Base-by-base conservation (phyloP, 2,888 invertebrate genomes). In the Caenorhabditis wallacei region DNA sequence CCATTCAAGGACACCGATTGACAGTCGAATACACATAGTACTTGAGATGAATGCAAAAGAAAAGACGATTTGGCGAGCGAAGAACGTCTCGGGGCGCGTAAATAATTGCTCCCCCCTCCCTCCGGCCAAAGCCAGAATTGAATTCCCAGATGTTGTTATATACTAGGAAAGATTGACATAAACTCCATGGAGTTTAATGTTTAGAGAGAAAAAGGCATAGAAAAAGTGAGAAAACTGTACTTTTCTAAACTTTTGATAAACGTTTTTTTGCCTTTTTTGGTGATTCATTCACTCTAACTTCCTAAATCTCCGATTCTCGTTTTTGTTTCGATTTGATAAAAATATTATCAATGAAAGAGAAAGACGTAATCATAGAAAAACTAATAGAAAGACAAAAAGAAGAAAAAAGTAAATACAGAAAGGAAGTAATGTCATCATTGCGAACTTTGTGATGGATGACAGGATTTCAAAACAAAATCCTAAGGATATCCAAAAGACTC, bases 21-120 rank as follows among this genome's bases (percentile, higher is more conserved):
- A n/a, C 72, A 64, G 51, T 7, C 56, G 30, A 56, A 46, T 22
- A 57, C 69, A 69, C 37, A 35, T 35, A 70, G 46, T 57, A 76
- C 76, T 76, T 76, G 76, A 76, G 76, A 76, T 76, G 76, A 76
- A 76, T 76, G 76, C 61, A 51, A 75, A 68, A 61, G 61, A 76
- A 76, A 76, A 63, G 69, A 56, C 69, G 63, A 78, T 78, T 78
- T 53, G 46, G 61, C 54, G n/a, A 22, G 35, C n/a, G 2, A 56
- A 68, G 68, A 69, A 51, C 26, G 66, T n/a, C 51, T 30, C 8
- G 30, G 37, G 57, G 8, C 69, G 69, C 78, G 78, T 78, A 69
- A 78, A 78, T 78, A 78, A 78, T 69, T 69, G 69, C 69, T 69
- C 68, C 64, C 26, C 43, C 18, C 18, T 37, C 43, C 24, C 22